phyloP scores from a whole-genome alignment of 2,888 invertebrate genomes.

The Noctua comes region DNA sequence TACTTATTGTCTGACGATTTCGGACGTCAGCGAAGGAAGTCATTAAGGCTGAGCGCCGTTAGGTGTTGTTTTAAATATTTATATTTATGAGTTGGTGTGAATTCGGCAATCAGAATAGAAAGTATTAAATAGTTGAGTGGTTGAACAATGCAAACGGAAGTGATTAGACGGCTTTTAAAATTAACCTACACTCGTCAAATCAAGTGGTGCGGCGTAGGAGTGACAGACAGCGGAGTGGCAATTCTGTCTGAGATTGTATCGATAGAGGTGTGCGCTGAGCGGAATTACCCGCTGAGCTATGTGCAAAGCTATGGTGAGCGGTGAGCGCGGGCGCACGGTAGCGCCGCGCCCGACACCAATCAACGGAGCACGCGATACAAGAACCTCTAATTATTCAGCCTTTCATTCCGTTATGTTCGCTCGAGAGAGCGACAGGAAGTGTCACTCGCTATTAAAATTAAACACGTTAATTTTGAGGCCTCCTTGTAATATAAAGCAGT shows the following conservation, averaged over 20 bases:
- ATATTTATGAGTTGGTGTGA: constrained; percentile 77
- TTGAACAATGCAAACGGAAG: constrained; percentile 73
- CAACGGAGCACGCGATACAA: constrained; percentile 69
- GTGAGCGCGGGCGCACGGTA: constrained; percentile 74
- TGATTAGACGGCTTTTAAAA: constrained; percentile 74
- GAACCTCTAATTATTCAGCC: constrained; percentile 76
- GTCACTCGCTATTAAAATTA: constrained; percentile 61
- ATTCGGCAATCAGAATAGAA: constrained; percentile 75
- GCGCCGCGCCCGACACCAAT: constrained; percentile 76
- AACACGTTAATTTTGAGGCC: constrained; percentile 38
- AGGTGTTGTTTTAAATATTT: constrained; percentile 81
- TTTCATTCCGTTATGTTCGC: constrained; percentile 74
- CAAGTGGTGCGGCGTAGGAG: constrained; percentile 65
- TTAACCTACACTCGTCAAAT: constrained; percentile 74
- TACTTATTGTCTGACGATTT: constrained; percentile 88
- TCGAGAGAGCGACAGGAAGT: constrained; percentile 61
- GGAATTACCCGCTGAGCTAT: constrained; percentile 72
- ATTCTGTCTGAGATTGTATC: constrained; percentile 82
- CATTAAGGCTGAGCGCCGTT: constrained; percentile 82
- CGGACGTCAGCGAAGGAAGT: constrained; percentile 87
- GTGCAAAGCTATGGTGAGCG: constrained; percentile 21
- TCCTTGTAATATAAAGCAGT: constrained; percentile 14
- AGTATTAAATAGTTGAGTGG: constrained; percentile 65
- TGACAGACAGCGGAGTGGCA: constrained; percentile 79
- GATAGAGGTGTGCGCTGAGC: constrained; percentile 76